These are phyloP conservation scores for Cyanoderma ruficeps DNA, from an alignment of 2,113 vertebrate genomes.

Conservation along the genomic window DNA sequence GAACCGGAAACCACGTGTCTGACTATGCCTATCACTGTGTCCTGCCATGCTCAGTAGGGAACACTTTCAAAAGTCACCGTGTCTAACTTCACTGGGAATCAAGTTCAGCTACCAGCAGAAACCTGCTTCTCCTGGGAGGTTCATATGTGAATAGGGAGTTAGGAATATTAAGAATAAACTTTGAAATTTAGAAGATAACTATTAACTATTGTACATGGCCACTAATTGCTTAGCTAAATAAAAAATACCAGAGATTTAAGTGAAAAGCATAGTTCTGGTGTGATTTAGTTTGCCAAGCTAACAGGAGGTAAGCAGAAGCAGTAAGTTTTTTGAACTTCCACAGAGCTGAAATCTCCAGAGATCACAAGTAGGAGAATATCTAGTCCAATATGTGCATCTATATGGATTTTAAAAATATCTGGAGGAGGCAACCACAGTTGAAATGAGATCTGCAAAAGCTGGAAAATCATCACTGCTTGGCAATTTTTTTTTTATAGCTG, in stretches of 20 bases:
- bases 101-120: background rate
- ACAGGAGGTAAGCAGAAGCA: background rate
- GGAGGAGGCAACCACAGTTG: background rate
- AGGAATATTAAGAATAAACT: background rate
- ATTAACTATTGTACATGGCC: background rate
- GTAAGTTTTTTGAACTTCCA: background rate
- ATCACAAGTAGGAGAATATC: background rate
- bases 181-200: background rate
- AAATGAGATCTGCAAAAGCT: background rate
- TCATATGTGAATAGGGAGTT: rapidly evolving
- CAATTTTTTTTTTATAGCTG: background rate
- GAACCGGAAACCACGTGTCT: background rate
- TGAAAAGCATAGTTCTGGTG: background rate
- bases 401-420: background rate
- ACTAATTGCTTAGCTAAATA: background rate
- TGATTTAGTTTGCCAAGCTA: background rate
- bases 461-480: background rate
- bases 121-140: background rate
- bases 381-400: background rate
- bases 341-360: background rate
- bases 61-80: background rate
- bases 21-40: background rate
- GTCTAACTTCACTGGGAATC: background rate
- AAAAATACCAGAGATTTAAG: background rate
- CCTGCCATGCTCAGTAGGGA: background rate